These are phyloP conservation scores for Pterocles gutturalis DNA, from an alignment of 2,113 vertebrate species.

Conservation along the genomic window DNA sequence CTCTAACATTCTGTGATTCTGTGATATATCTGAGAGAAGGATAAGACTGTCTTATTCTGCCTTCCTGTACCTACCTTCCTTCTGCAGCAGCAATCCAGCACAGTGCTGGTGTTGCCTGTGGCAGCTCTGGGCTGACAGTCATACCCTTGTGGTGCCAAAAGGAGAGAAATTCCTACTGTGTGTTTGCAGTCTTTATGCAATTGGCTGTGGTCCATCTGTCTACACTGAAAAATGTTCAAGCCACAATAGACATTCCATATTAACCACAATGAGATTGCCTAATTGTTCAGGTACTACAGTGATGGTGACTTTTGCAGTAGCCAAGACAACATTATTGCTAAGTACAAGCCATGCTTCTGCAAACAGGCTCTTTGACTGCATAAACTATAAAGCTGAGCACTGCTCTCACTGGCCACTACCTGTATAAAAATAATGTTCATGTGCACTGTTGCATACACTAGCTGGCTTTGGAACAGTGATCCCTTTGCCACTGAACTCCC, in stretches of 20 bases:
- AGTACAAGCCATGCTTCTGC: neutral
- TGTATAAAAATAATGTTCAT: neutral
- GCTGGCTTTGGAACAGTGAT: neutral
- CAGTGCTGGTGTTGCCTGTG: neutral
- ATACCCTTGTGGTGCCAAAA: neutral
- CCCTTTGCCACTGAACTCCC: neutral
- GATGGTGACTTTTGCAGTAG: neutral
- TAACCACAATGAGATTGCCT: neutral
- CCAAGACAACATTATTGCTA: neutral
- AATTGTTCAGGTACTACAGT: neutral
- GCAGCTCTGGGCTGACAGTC: neutral
- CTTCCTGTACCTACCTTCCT: neutral
- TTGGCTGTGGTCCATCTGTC: neutral
- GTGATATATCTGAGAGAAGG: neutral
- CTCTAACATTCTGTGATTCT: too few relatives aligned
- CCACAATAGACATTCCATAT: neutral
- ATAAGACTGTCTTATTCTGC: neutral
- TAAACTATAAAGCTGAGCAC: neutral
- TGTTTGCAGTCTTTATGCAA: neutral
- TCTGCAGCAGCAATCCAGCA: fast-evolving
- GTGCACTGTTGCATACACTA: neutral
- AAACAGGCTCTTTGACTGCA: neutral
- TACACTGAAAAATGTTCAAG: neutral
- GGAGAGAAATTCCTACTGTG: neutral
- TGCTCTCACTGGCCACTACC: neutral